Base-by-base conservation (phyloP, 2,797 vertebrate genomes). In the Sebastes taczanowskii region DNA sequence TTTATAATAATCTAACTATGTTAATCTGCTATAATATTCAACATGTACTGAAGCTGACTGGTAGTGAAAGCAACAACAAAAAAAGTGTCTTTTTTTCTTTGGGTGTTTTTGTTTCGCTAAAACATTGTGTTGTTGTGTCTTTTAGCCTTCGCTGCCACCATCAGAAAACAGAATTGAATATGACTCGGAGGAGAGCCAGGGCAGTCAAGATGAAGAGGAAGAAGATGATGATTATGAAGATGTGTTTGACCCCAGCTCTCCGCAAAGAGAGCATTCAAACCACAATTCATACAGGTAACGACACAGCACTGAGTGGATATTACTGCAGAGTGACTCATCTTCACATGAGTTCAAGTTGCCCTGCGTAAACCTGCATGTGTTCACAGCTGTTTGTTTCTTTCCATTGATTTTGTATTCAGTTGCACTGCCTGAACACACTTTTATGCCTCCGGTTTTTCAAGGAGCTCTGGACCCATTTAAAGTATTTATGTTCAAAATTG, bases 251-350 rank as follows among this genome's bases (percentile, higher is more conserved):
- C 91, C 96, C 74, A 96, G 94, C 90, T 95, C 94, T 58, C 95
- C 94, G 2, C 94, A 96, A 66, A 95, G 95, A 67, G 98, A 99
- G 67, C 99, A 99, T 93, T 98, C 97, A 9, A 99, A 99, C 94
- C 94, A 97, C 86, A 99, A 97, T 93, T 99, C 99, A 0, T 99
- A 98, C 94, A 99, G 98, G 99, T 99, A 93, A 82, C 70, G 52
- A 65, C 59, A 56, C 46, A 27, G 42, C n/a, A 32, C 58, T 27
- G n/a, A 81, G 42, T 53, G 32, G 11, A 35, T 62, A n/a, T 77
- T 60, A 16, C 67, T 63, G 29, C 23, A 70, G 14, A 60, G 29
- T 66, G 60, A 73, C 69, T 82, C 71, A 63, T 69, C 46, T 75
- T 74, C 11, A 27, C 29, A 30, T 67, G 29, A 71, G 2, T 59